These are phyloP conservation scores for Diarsia dahlii DNA, from an alignment of 2,888 invertebrate genomes.

Conservation along the genomic window DNA sequence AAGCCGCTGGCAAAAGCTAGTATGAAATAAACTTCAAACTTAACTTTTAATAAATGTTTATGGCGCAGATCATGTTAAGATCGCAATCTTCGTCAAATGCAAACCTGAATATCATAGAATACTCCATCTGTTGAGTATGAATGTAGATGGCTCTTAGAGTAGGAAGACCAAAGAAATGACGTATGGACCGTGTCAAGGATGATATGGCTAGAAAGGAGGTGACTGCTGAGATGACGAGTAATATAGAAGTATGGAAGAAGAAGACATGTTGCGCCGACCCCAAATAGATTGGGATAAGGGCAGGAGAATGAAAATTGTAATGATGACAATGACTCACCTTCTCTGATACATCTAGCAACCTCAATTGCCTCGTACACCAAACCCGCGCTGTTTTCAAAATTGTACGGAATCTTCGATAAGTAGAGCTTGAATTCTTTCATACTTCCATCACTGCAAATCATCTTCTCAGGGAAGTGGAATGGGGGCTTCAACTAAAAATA, in stretches of 20 bases:
- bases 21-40: background rate
- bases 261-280: too few relatives aligned
- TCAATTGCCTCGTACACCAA: slow-evolving; percentile 94
- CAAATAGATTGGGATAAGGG: too few relatives aligned
- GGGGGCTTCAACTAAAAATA: slow-evolving; percentile 81
- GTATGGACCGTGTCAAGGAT: too few relatives aligned
- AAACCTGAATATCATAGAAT: background rate
- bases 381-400: slow-evolving; percentile 93
- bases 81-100: background rate
- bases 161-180: too few relatives aligned
- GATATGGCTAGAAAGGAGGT: too few relatives aligned
- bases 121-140: slow-evolving; percentile 69
- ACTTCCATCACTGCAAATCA: slow-evolving; percentile 87
- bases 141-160: too few relatives aligned
- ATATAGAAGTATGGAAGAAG: too few relatives aligned
- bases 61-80: background rate
- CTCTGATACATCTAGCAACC: slow-evolving; percentile 92
- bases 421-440: slow-evolving; percentile 91
- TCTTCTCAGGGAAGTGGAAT: slow-evolving; percentile 93
- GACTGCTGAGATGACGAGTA: too few relatives aligned
- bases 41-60: background rate
- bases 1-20: too few relatives aligned
- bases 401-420: slow-evolving; percentile 86
- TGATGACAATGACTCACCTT: slow-evolving; percentile 70
- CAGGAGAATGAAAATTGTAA: too few relatives aligned